Evolutionary conservation across 2,113 vertebrate species (phyloP).

Genomic region (Tyrannus savana): DNA sequence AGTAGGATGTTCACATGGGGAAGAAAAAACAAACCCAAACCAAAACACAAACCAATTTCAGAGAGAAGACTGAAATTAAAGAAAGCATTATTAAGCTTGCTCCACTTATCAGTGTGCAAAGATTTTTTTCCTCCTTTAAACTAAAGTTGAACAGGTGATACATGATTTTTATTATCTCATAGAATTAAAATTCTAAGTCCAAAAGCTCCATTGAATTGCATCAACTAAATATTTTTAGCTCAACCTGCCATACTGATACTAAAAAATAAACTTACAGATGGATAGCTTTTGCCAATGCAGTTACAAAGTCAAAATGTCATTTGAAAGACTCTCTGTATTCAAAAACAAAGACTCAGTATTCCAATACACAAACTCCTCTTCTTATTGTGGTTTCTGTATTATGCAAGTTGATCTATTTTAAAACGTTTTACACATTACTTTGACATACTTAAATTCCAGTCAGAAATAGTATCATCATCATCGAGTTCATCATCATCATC

Average conservation of each 20-base stretch:
- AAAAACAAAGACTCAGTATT: background rate
- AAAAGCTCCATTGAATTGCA: background rate
- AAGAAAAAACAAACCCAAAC: background rate
- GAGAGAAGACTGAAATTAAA: background rate
- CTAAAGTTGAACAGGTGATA: background rate
- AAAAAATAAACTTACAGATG: background rate
- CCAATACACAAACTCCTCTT: background rate
- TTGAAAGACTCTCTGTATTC: background rate
- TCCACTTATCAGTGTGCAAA: background rate
- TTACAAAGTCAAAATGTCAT: background rate
- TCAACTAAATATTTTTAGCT: background rate
- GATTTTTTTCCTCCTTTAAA: background rate
- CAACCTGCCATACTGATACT: background rate
- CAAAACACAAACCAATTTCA: background rate
- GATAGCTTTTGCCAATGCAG: background rate
- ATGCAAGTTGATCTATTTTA: background rate
- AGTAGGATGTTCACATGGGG: background rate
- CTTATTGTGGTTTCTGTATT: background rate
- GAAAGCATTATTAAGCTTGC: background rate
- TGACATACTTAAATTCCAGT: slow-evolving; percentile 95
- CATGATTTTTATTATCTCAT: background rate
- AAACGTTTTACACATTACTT: background rate
- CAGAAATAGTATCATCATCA: slow-evolving; percentile 93
- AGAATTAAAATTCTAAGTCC: background rate
- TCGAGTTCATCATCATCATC: slow-evolving; percentile 90